Conservation (phyloP, 1,140 invertebrate species). For the Pantala flavescens region DNA sequence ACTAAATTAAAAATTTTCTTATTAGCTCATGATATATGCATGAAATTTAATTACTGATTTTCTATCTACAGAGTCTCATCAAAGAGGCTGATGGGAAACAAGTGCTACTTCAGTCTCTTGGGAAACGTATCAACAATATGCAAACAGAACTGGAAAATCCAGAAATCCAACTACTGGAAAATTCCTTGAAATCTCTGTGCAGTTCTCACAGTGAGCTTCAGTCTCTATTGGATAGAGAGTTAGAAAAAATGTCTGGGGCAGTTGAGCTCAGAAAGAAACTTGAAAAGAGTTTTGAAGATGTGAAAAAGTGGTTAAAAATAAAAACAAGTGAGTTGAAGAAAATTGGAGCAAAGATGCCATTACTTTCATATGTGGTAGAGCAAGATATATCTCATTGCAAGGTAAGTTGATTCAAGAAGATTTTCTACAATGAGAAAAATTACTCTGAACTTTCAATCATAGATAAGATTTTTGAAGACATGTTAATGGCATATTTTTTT, state of each 20-base stretch:
- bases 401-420: not conserved
- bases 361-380: not conserved
- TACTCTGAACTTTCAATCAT: no score
- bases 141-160: conserved; percentile 71
- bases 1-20: no score
- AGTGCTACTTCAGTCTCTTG: conserved; percentile 65
- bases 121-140: conserved; percentile 72
- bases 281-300: conserved; percentile 63
- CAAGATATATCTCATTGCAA: not conserved
- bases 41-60: no score
- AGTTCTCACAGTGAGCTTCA: conserved; percentile 60
- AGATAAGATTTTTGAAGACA: no score
- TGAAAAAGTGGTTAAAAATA: conserved; percentile 64
- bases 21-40: no score
- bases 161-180: conserved; percentile 61
- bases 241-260: conserved; percentile 54
- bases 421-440: no score
- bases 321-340: conserved; percentile 66
- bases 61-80: conserved; percentile 43
- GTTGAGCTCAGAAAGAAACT: conserved; percentile 60
- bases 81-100: conserved; percentile 79
- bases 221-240: conserved; percentile 57
- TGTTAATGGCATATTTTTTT: conserved; percentile 16
- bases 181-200: conserved; percentile 49
- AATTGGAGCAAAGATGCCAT: conserved; percentile 40